Evolutionary conservation across 1,140 invertebrate genomes (phyloP).

Genomic region (Tetramorium parvispinum): DNA sequence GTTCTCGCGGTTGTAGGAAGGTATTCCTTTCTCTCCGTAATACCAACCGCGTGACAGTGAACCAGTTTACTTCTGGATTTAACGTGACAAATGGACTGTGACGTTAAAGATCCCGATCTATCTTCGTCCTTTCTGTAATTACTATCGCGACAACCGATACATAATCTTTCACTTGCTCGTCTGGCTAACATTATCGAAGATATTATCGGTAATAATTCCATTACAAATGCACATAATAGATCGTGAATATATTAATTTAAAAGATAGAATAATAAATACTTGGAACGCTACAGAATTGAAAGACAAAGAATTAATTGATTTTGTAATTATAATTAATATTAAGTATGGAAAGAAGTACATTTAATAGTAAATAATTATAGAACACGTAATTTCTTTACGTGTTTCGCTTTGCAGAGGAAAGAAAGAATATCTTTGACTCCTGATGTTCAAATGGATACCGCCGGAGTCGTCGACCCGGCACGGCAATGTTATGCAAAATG

Average conservation of each 20-base stretch:
- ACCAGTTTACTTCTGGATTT: conserved; percentile 35
- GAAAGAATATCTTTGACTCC: background rate
- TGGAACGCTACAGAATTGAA: background rate
- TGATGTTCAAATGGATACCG: conserved; percentile 21
- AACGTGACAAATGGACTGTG: conserved; percentile 25
- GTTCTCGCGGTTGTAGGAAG: background rate
- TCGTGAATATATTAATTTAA: background rate
- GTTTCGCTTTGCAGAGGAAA: background rate
- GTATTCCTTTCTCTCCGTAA: background rate
- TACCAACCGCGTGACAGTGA: conserved; percentile 26
- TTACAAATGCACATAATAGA: background rate
- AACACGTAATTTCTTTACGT: background rate
- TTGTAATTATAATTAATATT: conserved; percentile 1
- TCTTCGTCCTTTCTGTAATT: background rate
- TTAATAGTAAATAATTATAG: background rate
- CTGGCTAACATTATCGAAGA: background rate
- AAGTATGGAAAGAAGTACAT: background rate
- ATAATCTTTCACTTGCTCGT: background rate
- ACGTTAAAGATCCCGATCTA: conserved; percentile 34
- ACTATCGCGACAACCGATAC: background rate
- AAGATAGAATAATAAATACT: background rate
- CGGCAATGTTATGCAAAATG: conserved; percentile 65
- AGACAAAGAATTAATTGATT: background rate
- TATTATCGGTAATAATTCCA: background rate
- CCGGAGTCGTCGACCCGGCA: conserved; percentile 41